Evolutionary conservation across 2,888 invertebrate genomes (phyloP).

Genomic region (Dorcus parallelipipedus): DNA sequence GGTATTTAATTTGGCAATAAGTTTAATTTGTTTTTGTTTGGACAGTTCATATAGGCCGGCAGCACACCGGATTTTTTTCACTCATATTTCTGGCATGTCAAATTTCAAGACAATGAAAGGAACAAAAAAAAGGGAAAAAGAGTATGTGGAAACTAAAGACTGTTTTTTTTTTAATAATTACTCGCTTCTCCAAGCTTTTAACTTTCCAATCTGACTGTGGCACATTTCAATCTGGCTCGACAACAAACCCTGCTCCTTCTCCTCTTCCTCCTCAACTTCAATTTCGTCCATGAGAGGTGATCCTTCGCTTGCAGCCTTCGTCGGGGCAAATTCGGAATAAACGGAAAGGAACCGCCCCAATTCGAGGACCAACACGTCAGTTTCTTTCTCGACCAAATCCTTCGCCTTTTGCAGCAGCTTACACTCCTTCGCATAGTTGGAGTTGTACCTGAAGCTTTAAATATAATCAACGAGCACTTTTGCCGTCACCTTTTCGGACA

Average conservation of each 20-base stretch:
- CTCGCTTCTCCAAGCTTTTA: conserved; percentile 1
- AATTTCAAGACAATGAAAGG: no score
- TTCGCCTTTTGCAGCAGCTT: conserved; percentile 1
- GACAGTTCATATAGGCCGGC: no score
- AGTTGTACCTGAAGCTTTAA: conserved; percentile 4
- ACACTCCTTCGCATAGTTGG: conserved; percentile 8
- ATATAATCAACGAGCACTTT: not conserved
- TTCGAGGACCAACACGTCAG: conserved; percentile 5
- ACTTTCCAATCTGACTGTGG: not conserved
- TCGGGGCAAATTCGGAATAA: not conserved
- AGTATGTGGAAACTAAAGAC: no score
- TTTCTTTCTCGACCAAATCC: conserved; percentile 1
- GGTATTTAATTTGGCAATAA: no score
- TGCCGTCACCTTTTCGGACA: no score
- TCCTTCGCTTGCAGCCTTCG: not conserved
- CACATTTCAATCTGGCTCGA: not conserved
- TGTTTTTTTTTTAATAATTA: not conserved
- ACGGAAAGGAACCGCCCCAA: not conserved
- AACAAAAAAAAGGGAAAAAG: no score
- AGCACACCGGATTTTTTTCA: no score
- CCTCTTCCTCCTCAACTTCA: not conserved
- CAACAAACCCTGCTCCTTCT: not conserved
- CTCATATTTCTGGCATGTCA: no score
- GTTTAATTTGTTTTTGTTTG: no score
- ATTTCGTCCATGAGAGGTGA: not conserved